Conservation (phyloP, 2,113 vertebrate species). For the Hyperopisus bebe region DNA sequence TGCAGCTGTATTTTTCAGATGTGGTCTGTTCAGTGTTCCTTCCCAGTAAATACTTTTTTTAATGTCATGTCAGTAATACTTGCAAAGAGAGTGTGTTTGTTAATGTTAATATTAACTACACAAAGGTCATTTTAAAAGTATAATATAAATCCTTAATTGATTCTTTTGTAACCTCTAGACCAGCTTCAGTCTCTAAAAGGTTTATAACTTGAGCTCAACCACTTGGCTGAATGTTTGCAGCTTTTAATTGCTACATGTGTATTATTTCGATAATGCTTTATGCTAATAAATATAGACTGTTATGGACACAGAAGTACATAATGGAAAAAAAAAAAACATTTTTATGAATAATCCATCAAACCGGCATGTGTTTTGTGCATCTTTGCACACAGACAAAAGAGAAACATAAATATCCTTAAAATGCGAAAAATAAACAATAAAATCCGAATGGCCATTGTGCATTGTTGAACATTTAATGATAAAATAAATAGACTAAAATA, state of each 20-base stretch:
- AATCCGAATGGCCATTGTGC: conserved; percentile 43
- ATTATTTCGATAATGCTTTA: neutral
- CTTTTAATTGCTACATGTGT: conserved; percentile 5
- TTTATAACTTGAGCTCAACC: neutral
- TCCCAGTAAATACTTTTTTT: neutral
- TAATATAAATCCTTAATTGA: neutral
- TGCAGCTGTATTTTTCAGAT: neutral
- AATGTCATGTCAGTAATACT: neutral
- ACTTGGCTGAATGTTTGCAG: neutral
- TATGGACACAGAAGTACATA: neutral
- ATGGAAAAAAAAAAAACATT: neutral
- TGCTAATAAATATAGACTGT: neutral
- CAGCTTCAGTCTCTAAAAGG: neutral
- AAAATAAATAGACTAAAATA: conserved; percentile 22
- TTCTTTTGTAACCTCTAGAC: conserved; percentile 1
- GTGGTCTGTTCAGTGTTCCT: neutral
- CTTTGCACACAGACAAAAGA: neutral
- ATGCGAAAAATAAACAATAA: neutral
- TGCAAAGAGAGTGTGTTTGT: neutral
- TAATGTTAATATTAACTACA: neutral
- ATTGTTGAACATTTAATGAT: conserved; percentile 34
- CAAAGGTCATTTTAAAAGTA: neutral
- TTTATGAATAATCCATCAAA: conserved; percentile 1
- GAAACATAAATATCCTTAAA: neutral
- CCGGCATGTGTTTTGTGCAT: conserved; percentile 9